phyloP scores from a whole-genome alignment of 2,113 vertebrate species.

The Thamnophis sirtalis region DNA sequence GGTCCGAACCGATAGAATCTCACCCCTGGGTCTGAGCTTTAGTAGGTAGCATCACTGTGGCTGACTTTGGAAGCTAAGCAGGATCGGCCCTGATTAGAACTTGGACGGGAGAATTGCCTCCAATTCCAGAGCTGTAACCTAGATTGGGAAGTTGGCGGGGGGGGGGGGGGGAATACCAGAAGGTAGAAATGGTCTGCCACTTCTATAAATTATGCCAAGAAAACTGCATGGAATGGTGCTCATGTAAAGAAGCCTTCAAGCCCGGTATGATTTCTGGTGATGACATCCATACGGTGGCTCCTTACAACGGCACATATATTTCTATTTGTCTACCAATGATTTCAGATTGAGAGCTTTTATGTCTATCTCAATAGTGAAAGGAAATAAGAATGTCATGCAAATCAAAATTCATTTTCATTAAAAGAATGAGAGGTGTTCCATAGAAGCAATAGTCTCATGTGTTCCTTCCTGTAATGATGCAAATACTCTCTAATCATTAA shows the following conservation, averaged over 20 bases:
- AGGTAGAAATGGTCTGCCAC: not conserved
- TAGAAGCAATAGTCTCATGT: not conserved
- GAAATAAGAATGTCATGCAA: not conserved
- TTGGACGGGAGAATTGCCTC: not conserved
- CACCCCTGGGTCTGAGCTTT: not conserved
- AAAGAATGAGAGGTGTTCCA: not conserved
- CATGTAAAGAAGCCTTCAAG: not conserved
- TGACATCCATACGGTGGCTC: not conserved
- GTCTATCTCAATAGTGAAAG: not conserved
- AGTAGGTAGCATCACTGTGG: not conserved
- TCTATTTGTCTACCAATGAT: not conserved
- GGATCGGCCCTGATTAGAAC: not conserved
- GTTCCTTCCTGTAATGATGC: not conserved
- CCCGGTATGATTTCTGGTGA: not conserved
- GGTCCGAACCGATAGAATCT: no score
- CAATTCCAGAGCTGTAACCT: not conserved
- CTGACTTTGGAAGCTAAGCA: not conserved
- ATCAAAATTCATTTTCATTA: not conserved
- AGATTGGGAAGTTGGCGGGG: not conserved
- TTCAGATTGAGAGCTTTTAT: not conserved
- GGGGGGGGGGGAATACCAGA: not conserved
- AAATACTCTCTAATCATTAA: not conserved
- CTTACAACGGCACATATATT: not conserved
- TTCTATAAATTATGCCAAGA: not conserved
- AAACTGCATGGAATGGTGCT: not conserved